These are phyloP conservation scores for Zapus hudsonius DNA, from an alignment of 2,113 vertebrate species.

Conservation along the genomic window DNA sequence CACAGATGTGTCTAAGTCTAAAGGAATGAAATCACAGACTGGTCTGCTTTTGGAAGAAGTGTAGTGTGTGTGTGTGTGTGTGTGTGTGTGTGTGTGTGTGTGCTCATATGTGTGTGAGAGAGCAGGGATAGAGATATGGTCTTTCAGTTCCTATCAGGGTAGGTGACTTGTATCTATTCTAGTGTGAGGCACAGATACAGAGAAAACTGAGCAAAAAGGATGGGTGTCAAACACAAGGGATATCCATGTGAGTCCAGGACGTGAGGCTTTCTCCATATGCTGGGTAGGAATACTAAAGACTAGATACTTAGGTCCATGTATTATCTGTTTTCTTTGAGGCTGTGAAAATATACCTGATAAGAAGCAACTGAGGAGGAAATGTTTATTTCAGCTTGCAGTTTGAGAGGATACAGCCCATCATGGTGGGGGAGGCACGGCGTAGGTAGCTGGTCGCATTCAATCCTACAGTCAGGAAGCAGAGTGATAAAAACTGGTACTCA, in stretches of 20 bases:
- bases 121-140: fast-evolving
- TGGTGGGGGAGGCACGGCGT: no score
- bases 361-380: no score
- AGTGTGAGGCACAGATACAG: background rate
- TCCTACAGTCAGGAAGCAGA: no score
- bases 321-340: no score
- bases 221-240: background rate
- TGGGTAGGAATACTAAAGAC: background rate
- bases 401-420: no score
- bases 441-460: no score
- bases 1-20: conserved; percentile 54
- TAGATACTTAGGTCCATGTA: background rate
- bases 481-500: no score
- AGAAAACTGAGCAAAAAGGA: background rate
- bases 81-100: no score
- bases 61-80: background rate
- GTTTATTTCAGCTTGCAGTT: no score
- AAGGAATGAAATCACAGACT: conserved; percentile 60
- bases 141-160: background rate
- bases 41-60: background rate
- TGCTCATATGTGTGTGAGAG: background rate
- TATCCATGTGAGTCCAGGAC: background rate
- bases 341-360: no score
- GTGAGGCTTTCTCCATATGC: background rate
- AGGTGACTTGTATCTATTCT: background rate